Evolutionary conservation across 2,888 invertebrate genomes (phyloP), one percentile per base, ranked within the genome.

Genomic region (Dryobota labecula): DNA sequence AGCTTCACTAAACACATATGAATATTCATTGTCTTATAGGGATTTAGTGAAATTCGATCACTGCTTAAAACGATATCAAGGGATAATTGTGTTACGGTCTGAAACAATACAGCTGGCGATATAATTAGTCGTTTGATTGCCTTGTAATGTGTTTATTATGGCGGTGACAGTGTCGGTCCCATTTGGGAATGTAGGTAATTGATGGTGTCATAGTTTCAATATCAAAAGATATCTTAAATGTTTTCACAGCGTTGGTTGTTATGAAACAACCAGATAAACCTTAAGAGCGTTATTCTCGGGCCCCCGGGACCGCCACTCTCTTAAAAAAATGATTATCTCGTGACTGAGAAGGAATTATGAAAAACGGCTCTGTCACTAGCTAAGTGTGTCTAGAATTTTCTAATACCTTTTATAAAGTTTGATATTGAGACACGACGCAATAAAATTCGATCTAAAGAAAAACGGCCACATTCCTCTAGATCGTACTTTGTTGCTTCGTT

Each of bases 11-110:
- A 84, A 81, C 67, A 75, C 72, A 71, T 76, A 82, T 88, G 85
- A 86, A 87, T 87, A 88, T 88, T 88, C 87, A 86, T 85, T 83
- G 76, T 86, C 77, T 84, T 81, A 79, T 81, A 87, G 83, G 84
- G 82, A 84, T 79, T 86, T 80, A 77, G 77, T 68, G 71, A 76
- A 82, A 86, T 86, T 85, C 65, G 81, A 86, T 83, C 60, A 84
- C 62, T 76, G 75, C 82, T 82, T 81, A 61, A 76, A 87, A 83
- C 71, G 71, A 72, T 76, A 83, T 82, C 73, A 77, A 67, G 70
- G 66, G 70, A 78, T 83, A 70, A 74, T 57, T 27, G 43, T 53
- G 58, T 74, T 65, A 65, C 8, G 43, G 62, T 45, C 58, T 54
- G 61, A 66, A 70, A 57, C 47, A 58, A 61, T 72, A 53, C 58